Percentiles rank a stretch among this genome's conserved stretches.
Evolutionary conservation across 2,797 vertebrate species (phyloP).

Genomic region (Schizopygopsis malacanthus): DNA sequence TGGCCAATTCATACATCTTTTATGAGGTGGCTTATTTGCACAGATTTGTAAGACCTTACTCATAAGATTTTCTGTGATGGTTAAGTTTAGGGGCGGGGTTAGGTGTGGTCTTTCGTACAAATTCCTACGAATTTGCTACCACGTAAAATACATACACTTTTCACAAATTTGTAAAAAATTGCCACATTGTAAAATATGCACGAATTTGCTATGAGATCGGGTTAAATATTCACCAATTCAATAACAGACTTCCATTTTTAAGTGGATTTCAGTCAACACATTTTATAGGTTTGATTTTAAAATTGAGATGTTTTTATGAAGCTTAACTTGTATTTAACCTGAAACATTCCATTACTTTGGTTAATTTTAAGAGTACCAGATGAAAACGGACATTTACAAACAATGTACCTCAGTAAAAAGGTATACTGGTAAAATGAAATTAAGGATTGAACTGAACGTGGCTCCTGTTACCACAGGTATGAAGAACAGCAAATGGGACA

Average conservation of each 20-base stretch:
- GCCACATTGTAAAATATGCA: not conserved
- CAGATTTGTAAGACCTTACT: no score
- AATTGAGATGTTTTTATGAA: not conserved
- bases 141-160: not conserved
- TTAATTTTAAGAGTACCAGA: no score
- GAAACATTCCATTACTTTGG: not conserved
- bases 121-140: not conserved
- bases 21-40: no score
- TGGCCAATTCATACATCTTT: not conserved
- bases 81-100: no score
- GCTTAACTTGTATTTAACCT: not conserved
- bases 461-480: not conserved
- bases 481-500: not conserved
- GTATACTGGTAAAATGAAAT: not conserved
- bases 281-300: not conserved
- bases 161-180: not conserved
- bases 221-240: not conserved
- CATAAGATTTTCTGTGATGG: no score
- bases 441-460: not conserved
- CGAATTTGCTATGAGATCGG: not conserved
- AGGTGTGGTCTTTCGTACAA: no score
- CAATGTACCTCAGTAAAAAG: not conserved
- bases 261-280: not conserved
- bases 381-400: not conserved
- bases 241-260: not conserved